Percentiles rank a stretch among this genome's conserved stretches.
These are phyloP conservation scores for Tiaroga cobitis DNA, from an alignment of 2,797 vertebrate species.

Conservation along the genomic window DNA sequence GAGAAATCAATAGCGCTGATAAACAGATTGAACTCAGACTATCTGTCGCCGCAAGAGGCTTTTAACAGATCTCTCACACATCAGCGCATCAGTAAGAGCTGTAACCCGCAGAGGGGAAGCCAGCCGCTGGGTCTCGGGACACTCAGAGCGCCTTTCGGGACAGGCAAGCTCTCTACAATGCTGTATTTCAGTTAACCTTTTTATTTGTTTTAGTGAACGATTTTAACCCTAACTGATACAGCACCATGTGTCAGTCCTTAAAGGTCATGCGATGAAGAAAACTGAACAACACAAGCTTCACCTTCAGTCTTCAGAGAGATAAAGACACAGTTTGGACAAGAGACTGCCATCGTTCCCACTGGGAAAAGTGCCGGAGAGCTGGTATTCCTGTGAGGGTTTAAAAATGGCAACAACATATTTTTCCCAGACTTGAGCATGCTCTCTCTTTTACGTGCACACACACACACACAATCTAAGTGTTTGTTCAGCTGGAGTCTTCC, in stretches of 20 bases:
- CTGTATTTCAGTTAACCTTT: no score
- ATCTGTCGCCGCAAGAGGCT: neutral
- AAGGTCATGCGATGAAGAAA: neutral
- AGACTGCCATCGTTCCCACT: neutral
- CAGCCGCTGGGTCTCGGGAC: no score
- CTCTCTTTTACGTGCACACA: accelerated
- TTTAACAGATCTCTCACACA: conserved; percentile 24
- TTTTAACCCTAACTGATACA: neutral
- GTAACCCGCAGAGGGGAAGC: no score
- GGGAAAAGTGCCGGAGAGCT: neutral
- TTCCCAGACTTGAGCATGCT: conserved; percentile 2
- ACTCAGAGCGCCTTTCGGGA: no score
- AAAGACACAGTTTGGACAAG: neutral
- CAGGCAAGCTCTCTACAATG: no score
- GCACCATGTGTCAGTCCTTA: neutral
- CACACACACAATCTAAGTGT: neutral
- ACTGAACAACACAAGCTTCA: neutral
- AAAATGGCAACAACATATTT: conserved; percentile 28
- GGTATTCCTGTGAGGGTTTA: neutral
- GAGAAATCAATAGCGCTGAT: conserved; percentile 1
- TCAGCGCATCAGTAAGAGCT: neutral
- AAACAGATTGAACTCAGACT: conserved; percentile 16
- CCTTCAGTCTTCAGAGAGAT: neutral
- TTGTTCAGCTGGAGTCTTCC: conserved; percentile 34
- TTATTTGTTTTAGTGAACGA: neutral